These are phyloP conservation scores for Sarcophaga carnaria DNA, from an alignment of 2,888 invertebrate genomes.

Conservation along the genomic window DNA sequence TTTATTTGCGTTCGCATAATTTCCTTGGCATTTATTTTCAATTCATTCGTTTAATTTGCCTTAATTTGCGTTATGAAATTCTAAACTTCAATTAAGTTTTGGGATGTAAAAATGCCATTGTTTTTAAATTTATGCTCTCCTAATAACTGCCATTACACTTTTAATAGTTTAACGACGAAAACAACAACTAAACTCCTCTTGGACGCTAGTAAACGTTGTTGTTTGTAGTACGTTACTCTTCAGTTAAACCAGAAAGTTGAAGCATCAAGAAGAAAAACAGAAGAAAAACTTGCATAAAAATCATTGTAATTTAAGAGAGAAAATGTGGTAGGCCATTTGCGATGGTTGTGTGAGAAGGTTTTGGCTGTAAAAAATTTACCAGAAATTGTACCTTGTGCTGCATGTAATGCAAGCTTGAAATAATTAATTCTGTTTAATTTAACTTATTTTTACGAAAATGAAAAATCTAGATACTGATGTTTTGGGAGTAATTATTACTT, in stretches of 20 bases:
- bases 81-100: conserved; percentile 47
- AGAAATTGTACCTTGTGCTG: too few relatives aligned
- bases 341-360: conserved; percentile 9
- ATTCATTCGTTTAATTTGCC: conserved; percentile 9
- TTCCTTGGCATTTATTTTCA: background rate
- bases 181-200: background rate
- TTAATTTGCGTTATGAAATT: conserved; percentile 10
- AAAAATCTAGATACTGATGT: too few relatives aligned
- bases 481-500: conserved; percentile 42
- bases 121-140: conserved; percentile 47
- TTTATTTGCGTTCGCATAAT: background rate
- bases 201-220: conserved; percentile 23
- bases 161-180: conserved; percentile 57
- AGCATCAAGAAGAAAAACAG: conserved; percentile 11
- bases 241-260: background rate
- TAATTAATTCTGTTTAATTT: too few relatives aligned
- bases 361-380: too few relatives aligned
- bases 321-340: background rate
- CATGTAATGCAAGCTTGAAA: too few relatives aligned
- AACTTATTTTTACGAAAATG: too few relatives aligned
- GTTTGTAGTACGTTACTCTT: background rate
- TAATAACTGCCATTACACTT: conserved; percentile 55
- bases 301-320: too few relatives aligned
- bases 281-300: conserved; percentile 4
- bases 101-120: conserved; percentile 20